phyloP scores from a whole-genome alignment of 2,113 vertebrate genomes.

The Chlamydotis undulata region DNA sequence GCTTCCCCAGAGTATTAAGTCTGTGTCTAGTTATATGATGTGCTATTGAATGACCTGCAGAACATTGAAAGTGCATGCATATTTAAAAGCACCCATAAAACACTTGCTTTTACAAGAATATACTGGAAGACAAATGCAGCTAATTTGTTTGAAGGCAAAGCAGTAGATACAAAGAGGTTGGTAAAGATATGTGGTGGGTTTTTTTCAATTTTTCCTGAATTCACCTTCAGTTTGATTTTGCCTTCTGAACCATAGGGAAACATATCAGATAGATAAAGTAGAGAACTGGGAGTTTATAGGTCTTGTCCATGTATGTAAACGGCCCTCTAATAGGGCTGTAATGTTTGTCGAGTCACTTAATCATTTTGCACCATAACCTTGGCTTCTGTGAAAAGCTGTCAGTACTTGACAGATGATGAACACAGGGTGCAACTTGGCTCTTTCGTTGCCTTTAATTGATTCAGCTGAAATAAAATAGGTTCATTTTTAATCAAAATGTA shows the following conservation, averaged over 20 bases:
- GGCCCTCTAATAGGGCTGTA: not conserved
- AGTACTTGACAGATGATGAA: not conserved
- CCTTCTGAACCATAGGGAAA: not conserved
- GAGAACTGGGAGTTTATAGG: not conserved
- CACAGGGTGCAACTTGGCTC: not conserved
- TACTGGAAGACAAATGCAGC: not conserved
- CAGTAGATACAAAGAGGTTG: not conserved
- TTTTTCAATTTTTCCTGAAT: not conserved
- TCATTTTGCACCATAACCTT: not conserved
- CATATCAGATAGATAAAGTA: not conserved
- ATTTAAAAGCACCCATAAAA: not conserved
- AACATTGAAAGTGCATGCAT: not conserved
- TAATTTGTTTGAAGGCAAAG: not conserved
- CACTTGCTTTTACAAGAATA: not conserved
- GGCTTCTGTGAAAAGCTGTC: not conserved
- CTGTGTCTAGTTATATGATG: not conserved
- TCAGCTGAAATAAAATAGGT: not conserved
- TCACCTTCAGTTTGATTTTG: not conserved
- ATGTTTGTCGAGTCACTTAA: not conserved
- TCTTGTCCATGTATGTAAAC: not conserved
- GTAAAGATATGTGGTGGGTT: not conserved
- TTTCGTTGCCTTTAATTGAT: not conserved
- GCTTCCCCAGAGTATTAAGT: not conserved
- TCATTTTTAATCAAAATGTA: not conserved
- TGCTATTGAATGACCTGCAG: not conserved